phyloP scores from a whole-genome alignment of 2,888 invertebrate species.

The Ceriagrion tenellum region DNA sequence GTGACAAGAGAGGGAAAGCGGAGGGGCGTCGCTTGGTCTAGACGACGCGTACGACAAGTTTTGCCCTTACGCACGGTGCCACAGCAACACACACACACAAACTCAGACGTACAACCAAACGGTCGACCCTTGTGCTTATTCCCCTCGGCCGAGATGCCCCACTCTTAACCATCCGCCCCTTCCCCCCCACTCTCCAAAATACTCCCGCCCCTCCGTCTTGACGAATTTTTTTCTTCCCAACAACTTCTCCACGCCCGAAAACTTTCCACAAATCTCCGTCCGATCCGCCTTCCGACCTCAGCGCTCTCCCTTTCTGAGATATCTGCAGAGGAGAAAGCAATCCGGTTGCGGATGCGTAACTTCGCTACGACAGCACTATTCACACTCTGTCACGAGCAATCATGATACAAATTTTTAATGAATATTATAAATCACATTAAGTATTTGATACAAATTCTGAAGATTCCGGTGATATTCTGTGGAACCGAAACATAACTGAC shows the following conservation, averaged over 20 bases:
- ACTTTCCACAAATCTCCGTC: constrained; percentile 16
- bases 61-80: constrained; percentile 19
- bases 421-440: too few species aligned
- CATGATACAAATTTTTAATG: too few species aligned
- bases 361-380: too few species aligned
- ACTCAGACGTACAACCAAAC: not conserved
- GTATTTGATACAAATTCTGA: too few species aligned
- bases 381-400: too few species aligned
- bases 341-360: too few species aligned
- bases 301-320: not conserved
- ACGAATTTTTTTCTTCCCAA: not conserved
- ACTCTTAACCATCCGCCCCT: too few species aligned
- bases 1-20: not conserved
- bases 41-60: constrained; percentile 20
- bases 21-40: not conserved
- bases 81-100: not conserved
- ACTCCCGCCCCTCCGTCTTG: not conserved
- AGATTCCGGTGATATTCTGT: too few species aligned
- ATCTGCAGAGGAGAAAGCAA: too few species aligned
- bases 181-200: not conserved
- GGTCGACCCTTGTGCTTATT: not conserved
- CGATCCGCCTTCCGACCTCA: not conserved
- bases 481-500: too few species aligned
- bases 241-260: not conserved
- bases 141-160: not conserved